Percentiles rank a stretch among this genome's conserved stretches.
phyloP scores from a whole-genome alignment of 2,888 invertebrate genomes.

The Orchestes rusci region DNA sequence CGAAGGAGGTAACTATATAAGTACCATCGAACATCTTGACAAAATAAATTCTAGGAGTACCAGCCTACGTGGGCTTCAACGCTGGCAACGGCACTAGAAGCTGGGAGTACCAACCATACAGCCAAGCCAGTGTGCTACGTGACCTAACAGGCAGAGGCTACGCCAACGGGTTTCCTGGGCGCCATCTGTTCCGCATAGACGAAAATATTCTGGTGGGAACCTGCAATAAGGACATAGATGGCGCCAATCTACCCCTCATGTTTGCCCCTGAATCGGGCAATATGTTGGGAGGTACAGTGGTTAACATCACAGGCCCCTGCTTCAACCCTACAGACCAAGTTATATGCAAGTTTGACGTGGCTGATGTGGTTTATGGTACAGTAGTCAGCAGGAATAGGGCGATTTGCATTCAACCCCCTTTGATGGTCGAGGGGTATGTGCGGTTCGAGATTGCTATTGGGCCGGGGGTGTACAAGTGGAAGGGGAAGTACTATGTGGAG shows the following conservation, averaged over 20 bases:
- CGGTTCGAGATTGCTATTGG: slow-evolving; percentile 80
- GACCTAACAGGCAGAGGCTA: slow-evolving; percentile 79
- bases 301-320: slow-evolving; percentile 95
- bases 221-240: slow-evolving; percentile 85
- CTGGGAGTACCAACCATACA: slow-evolving; percentile 85
- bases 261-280: slow-evolving; percentile 94
- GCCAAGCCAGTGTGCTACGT: slow-evolving; percentile 76
- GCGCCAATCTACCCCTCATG: slow-evolving; percentile 70
- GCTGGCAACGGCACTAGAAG: slow-evolving; percentile 90
- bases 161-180: slow-evolving; percentile 80
- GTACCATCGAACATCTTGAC: too few relatives aligned
- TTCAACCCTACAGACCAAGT: slow-evolving; percentile 70
- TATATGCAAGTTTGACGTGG: slow-evolving; percentile 73
- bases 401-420: slow-evolving; percentile 80
- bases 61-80: slow-evolving; percentile 92
- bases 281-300: slow-evolving; percentile 94
- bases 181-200: slow-evolving; percentile 92
- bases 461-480: slow-evolving; percentile 78
- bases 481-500: slow-evolving; percentile 89
- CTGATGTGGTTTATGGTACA: slow-evolving; percentile 68
- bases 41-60: too few relatives aligned
- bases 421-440: slow-evolving; percentile 84
- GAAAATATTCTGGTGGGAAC: slow-evolving; percentile 90
- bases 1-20: slow-evolving; percentile 80
- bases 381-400: slow-evolving; percentile 76